Conservation (phyloP, 1,140 invertebrate species). For the Leptonema lineaticorne region DNA sequence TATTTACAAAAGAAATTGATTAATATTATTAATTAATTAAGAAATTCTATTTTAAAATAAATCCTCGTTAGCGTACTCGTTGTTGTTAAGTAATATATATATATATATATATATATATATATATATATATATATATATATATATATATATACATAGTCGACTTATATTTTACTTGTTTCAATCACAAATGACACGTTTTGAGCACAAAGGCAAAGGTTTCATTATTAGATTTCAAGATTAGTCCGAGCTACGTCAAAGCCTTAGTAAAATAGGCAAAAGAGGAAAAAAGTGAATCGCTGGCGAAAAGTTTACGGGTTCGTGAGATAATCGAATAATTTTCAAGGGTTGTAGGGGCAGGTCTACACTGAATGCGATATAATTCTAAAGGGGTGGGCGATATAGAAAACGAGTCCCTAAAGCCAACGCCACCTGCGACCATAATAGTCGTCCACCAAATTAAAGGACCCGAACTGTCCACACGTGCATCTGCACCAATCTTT, state of each 20-base stretch:
- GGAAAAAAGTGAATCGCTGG: too few species aligned
- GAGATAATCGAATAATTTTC: background rate
- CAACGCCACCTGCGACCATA: slow-evolving; percentile 35
- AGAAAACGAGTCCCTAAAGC: slow-evolving; percentile 3
- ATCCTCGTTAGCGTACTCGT: too few species aligned
- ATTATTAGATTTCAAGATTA: too few species aligned
- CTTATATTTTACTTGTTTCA: too few species aligned
- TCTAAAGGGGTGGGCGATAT: slow-evolving; percentile 4
- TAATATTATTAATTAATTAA: too few species aligned
- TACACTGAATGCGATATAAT: slow-evolving; percentile 1
- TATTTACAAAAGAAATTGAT: too few species aligned
- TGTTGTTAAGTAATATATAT: background rate
- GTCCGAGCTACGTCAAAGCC: too few species aligned
- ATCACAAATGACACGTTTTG: too few species aligned
- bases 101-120: background rate
- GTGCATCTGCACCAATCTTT: slow-evolving; percentile 4
- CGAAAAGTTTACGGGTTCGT: too few species aligned
- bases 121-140: background rate
- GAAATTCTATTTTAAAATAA: too few species aligned
- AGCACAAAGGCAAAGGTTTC: too few species aligned
- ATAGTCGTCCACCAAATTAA: slow-evolving; percentile 36
- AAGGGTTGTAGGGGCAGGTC: background rate
- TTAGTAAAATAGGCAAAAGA: too few species aligned
- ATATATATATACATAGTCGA: background rate
- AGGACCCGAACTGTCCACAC: slow-evolving; percentile 12